phyloP scores from a whole-genome alignment of 53 echinoderm and acorn worm genomes.

The Paracentrotus lividus region DNA sequence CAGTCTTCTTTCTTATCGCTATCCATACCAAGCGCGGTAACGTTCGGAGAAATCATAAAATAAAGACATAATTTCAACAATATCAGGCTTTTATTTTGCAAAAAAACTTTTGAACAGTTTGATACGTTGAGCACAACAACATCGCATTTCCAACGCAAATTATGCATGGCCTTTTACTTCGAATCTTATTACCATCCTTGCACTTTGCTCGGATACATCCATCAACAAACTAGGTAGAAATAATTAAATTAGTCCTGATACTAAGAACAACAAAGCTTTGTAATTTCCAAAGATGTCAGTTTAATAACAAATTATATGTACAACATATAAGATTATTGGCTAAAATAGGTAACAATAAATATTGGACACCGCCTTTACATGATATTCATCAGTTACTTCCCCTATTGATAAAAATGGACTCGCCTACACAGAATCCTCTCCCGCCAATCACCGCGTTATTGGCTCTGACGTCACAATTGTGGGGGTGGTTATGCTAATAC shows the following conservation, averaged over 20 bases:
- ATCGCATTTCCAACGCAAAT: not conserved
- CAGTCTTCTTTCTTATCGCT: conserved; percentile 3
- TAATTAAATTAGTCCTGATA: not conserved
- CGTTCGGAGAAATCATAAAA: not conserved
- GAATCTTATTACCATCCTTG: conserved; percentile 48
- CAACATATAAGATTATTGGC: not conserved
- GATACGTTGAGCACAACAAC: not conserved
- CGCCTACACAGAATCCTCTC: conserved; percentile 6
- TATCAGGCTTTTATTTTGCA: not conserved
- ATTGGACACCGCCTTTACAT: not conserved
- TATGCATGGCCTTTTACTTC: conserved; percentile 39
- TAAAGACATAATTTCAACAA: not conserved
- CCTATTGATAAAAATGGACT: conserved; percentile 28
- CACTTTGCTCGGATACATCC: conserved; percentile 57
- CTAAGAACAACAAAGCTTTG: not conserved
- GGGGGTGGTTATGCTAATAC: conserved; percentile 70
- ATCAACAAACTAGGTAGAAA: conserved; percentile 11
- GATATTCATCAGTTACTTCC: not conserved
- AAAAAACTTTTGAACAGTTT: not conserved
- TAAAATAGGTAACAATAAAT: not conserved
- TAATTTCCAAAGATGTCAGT: not conserved
- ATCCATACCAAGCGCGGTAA: not conserved
- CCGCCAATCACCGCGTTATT: conserved; percentile 32
- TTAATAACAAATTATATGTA: not conserved
- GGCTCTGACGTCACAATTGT: conserved; percentile 24